phyloP scores from a whole-genome alignment of 2,888 invertebrate species.

The Trissolcus japonicus region DNA sequence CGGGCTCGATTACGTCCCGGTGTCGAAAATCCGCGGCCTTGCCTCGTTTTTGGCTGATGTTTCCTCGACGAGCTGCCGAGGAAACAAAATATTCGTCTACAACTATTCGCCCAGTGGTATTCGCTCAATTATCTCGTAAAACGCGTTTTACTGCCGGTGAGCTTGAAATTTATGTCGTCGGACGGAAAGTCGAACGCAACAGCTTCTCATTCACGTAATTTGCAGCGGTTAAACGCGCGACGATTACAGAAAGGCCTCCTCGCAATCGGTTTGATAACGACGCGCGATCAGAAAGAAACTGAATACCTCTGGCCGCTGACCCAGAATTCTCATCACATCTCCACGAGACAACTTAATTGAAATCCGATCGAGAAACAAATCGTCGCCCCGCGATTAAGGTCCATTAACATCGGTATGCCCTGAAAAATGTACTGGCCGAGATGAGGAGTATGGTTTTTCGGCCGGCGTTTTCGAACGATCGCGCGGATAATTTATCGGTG shows the following conservation, averaged over 20 bases:
- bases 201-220: conserved; percentile 23
- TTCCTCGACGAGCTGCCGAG: conserved; percentile 2
- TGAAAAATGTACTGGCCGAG: conserved; percentile 41
- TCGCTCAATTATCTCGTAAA: not conserved
- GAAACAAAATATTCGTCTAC: conserved; percentile 14
- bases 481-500: conserved; percentile 36
- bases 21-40: conserved; percentile 9
- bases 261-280: too few species aligned
- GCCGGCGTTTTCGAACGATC: conserved; percentile 28
- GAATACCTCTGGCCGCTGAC: too few species aligned
- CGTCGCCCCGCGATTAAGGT: conserved; percentile 30
- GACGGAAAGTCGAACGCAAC: conserved; percentile 10
- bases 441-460: conserved; percentile 22
- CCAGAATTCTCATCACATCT: conserved; percentile 1
- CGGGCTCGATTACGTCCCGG: not conserved
- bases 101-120: not conserved
- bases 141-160: not conserved
- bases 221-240: conserved; percentile 18
- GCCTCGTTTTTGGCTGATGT: conserved; percentile 26
- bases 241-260: conserved; percentile 13
- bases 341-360: conserved; percentile 28
- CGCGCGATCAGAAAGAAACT: too few species aligned
- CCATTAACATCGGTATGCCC: conserved; percentile 21
- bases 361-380: conserved; percentile 51
- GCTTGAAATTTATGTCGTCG: conserved; percentile 15